A percentile compares a stretch with the other conserved stretches of the same genome.
phyloP scores from a whole-genome alignment of 2,888 invertebrate species.

The Macaria liturata region DNA sequence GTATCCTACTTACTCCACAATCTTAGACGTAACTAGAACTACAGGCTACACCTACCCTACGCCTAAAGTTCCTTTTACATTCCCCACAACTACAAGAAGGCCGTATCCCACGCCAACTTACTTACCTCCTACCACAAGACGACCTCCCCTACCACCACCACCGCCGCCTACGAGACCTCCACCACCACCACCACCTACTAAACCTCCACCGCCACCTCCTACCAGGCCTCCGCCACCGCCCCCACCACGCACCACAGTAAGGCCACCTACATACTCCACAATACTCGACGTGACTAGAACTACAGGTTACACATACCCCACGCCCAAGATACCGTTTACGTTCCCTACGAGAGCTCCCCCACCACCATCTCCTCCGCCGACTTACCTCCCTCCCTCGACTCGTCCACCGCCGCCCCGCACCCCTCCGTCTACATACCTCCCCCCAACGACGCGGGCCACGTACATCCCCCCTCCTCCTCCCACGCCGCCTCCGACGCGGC shows the following conservation, averaged over 20 bases:
- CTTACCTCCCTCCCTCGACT: constrained; percentile 35
- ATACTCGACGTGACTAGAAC: constrained; percentile 39
- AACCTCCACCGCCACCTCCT: neutral
- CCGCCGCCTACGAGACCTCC: constrained; percentile 33
- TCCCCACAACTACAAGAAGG: constrained; percentile 34
- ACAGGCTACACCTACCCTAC: constrained; percentile 55
- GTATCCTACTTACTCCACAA: constrained; percentile 27
- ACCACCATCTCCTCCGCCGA: constrained; percentile 21
- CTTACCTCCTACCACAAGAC: constrained; percentile 32
- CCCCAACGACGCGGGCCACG: constrained; percentile 36
- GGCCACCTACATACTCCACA: constrained; percentile 27
- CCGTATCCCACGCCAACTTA: constrained; percentile 26
- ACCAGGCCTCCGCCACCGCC: constrained; percentile 28
- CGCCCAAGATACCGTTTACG: constrained; percentile 41
- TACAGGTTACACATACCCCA: constrained; percentile 54
- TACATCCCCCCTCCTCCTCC: constrained; percentile 33
- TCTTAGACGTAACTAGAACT: constrained; percentile 38
- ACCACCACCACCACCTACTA: constrained; percentile 27
- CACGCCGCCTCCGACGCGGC: constrained; percentile 37
- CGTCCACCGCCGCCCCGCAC: constrained; percentile 34
- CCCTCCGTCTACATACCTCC: constrained; percentile 32
- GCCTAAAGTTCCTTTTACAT: constrained; percentile 40
- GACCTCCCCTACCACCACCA: constrained; percentile 26
- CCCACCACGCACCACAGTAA: constrained; percentile 20
- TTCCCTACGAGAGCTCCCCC: constrained; percentile 22